These are phyloP conservation scores for rabbit (Oryctolagus cuniculus) DNA, from an alignment of 2,113 vertebrate species.

Conservation along the genomic window DNA sequence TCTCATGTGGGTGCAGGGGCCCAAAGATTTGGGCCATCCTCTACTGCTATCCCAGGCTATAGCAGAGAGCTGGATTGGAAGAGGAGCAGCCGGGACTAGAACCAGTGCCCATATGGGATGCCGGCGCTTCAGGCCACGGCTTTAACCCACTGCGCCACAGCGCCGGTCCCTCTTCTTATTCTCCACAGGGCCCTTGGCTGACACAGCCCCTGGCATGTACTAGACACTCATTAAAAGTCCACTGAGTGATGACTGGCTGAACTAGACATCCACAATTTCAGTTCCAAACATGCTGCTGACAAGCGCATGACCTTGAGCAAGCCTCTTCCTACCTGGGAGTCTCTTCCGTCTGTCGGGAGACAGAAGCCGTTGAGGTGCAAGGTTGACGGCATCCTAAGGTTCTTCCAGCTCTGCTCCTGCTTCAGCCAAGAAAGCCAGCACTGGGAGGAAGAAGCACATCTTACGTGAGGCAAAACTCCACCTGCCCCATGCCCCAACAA, in stretches of 20 bases:
- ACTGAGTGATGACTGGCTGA: neutral
- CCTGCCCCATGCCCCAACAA: neutral
- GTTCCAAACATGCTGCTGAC: neutral
- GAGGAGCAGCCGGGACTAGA: no score
- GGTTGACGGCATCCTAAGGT: neutral
- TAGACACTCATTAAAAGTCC: neutral
- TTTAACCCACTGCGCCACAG: no score
- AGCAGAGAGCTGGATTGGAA: no score
- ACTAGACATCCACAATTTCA: neutral
- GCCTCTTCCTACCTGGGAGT: neutral
- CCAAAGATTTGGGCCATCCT: no score
- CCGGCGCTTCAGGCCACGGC: no score
- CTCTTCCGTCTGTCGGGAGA: neutral
- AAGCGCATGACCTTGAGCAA: neutral
- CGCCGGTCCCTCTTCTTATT: no score
- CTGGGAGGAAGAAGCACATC: neutral
- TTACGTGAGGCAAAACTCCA: neutral
- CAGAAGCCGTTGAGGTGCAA: neutral
- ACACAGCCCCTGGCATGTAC: neutral
- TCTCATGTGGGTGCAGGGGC: no score
- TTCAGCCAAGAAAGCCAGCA: accelerated
- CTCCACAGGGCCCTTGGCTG: neutral
- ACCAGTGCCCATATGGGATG: no score
- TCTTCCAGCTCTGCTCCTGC: neutral
- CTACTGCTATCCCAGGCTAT: no score